These are phyloP conservation scores for Galaxea fascicularis DNA, from an alignment of 92 coral and sea anemone species.

Conservation along the genomic window DNA sequence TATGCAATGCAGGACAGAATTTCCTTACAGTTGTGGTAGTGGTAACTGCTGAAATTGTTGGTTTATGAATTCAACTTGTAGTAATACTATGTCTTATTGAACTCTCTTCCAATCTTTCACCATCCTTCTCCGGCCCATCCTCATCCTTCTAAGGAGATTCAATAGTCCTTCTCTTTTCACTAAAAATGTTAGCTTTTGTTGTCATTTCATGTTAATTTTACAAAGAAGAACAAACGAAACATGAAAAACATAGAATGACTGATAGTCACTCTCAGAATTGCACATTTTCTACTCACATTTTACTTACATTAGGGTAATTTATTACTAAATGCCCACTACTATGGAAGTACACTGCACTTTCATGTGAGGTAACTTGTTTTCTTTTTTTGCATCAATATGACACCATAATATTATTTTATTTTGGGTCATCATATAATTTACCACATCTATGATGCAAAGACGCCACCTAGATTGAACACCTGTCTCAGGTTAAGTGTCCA, in stretches of 20 bases:
- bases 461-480: conserved; percentile 32
- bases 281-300: no score
- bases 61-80: conserved; percentile 10
- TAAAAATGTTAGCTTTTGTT: conserved; percentile 37
- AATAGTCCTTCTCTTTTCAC: conserved; percentile 27
- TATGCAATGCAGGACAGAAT: conserved; percentile 36
- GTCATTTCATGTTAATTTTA: conserved; percentile 12
- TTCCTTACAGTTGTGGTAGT: conserved; percentile 50
- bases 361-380: conserved; percentile 8
- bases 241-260: no score
- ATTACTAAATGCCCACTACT: conserved; percentile 4
- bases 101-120: not conserved
- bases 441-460: conserved; percentile 15
- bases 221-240: no score
- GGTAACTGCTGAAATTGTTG: conserved; percentile 36
- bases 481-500: no score
- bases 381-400: conserved; percentile 7
- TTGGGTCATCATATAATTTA: conserved; percentile 21
- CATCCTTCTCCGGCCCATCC: not conserved
- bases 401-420: conserved; percentile 7
- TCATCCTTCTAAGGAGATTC: not conserved
- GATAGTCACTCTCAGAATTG: no score
- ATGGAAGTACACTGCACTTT: conserved; percentile 11
- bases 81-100: not conserved
- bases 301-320: no score